phyloP scores from a whole-genome alignment of 2,888 invertebrate genomes.

The Campopleginae sp. region DNA sequence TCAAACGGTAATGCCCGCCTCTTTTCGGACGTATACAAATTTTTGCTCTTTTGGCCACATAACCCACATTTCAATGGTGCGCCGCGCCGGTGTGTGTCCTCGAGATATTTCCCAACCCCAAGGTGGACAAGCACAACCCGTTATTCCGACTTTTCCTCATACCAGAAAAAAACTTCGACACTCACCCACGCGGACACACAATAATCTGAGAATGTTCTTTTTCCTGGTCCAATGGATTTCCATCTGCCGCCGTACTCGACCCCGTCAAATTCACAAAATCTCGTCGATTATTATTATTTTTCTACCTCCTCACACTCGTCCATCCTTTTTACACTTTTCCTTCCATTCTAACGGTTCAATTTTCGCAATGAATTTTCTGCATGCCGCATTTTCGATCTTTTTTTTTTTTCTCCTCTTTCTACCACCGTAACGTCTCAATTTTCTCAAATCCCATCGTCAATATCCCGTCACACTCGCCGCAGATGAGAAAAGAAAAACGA shows the following conservation, averaged over 20 bases:
- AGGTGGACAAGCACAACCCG: conserved; percentile 79
- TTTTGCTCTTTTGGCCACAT: conserved; percentile 82
- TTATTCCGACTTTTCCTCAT: conserved; percentile 80
- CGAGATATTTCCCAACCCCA: conserved; percentile 21
- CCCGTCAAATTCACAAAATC: conserved; percentile 29
- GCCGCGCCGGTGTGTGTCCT: conserved; percentile 50
- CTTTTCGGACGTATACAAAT: conserved; percentile 82
- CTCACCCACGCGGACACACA: not conserved
- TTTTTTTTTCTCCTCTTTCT: conserved; percentile 30
- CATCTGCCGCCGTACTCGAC: conserved; percentile 64
- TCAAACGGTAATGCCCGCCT: conserved; percentile 61
- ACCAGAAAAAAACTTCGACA: conserved; percentile 36
- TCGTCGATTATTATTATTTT: conserved; percentile 39
- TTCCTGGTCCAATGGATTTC: conserved; percentile 44
- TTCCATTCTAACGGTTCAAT: conserved; percentile 76
- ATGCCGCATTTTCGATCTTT: conserved; percentile 70
- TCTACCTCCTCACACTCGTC: conserved; percentile 31
- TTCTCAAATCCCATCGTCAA: conserved; percentile 31
- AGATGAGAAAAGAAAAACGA: not conserved
- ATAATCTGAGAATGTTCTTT: conserved; percentile 42
- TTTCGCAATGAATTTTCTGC: conserved; percentile 62
- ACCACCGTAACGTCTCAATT: conserved; percentile 71
- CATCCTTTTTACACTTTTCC: not conserved
- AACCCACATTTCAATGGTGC: conserved; percentile 83
- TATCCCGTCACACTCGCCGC: not conserved